These are phyloP conservation scores for Cichlasoma orientale DNA, from an alignment of 2,797 vertebrate genomes.

Conservation along the genomic window DNA sequence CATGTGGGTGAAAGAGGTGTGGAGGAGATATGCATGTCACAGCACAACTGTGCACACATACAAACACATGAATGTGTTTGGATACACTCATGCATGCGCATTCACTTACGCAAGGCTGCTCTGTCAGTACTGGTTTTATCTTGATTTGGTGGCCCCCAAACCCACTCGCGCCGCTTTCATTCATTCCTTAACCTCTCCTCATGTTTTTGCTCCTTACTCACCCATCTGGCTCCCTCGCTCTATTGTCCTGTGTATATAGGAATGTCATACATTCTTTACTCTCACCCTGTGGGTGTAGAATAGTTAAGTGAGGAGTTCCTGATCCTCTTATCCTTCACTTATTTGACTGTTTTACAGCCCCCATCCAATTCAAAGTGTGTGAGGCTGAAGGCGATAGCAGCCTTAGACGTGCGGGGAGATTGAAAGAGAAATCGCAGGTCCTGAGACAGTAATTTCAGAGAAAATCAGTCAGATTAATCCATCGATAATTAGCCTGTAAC, in stretches of 20 bases:
- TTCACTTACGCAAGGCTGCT: slow-evolving; percentile 61
- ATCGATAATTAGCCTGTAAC: slow-evolving; percentile 56
- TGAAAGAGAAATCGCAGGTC: slow-evolving; percentile 54
- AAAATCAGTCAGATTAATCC: slow-evolving; percentile 38
- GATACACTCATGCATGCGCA: slow-evolving; percentile 42
- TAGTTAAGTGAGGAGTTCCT: slow-evolving; percentile 49
- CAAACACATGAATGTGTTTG: slow-evolving; percentile 32
- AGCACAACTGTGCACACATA: slow-evolving; percentile 50
- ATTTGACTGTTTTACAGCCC: slow-evolving; percentile 57
- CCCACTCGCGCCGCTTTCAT: slow-evolving; percentile 28
- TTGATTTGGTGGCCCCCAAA: slow-evolving; percentile 26
- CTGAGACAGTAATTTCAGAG: slow-evolving; percentile 30
- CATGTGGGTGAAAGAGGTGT: slow-evolving; percentile 33
- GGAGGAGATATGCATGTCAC: slow-evolving; percentile 57
- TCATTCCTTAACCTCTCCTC: slow-evolving; percentile 43
- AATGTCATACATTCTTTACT: slow-evolving; percentile 66
- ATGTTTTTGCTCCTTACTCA: slow-evolving; percentile 42
- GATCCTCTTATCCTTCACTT: slow-evolving; percentile 52
- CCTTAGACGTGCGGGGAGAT: slow-evolving; percentile 38
- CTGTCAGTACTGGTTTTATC: slow-evolving; percentile 59
- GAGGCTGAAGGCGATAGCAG: slow-evolving; percentile 48
- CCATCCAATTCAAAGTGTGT: slow-evolving; percentile 30
- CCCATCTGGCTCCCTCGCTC: slow-evolving; percentile 43
- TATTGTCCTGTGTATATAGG: slow-evolving; percentile 53
- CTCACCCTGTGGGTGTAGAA: slow-evolving; percentile 48